phyloP scores from a whole-genome alignment of 2,888 invertebrate genomes.

The Stramonita haemastoma region DNA sequence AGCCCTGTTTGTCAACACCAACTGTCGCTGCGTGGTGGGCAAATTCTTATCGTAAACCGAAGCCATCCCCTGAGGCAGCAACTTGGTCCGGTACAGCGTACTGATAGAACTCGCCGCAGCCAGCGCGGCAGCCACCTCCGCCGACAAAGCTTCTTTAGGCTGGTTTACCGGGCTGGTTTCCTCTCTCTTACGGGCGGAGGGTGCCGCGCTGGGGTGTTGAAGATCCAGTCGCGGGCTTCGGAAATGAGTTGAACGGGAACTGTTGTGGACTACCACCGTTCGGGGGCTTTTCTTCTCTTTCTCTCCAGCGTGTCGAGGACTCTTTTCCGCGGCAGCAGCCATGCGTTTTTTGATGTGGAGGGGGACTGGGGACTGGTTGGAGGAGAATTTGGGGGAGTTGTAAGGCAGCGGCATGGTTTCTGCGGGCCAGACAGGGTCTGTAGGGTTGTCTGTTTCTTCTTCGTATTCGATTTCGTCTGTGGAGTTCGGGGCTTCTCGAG shows the following conservation, averaged over 20 bases:
- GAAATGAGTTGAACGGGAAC: not conserved
- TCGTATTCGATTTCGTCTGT: not conserved
- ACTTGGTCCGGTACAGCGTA: slow-evolving; percentile 11
- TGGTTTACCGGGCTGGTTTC: not conserved
- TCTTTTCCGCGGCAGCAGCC: not conserved
- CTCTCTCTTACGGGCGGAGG: not conserved
- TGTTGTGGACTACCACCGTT: not conserved
- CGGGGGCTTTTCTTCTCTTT: not conserved
- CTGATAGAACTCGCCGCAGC: not conserved
- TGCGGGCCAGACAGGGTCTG: not conserved
- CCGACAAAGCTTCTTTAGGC: not conserved
- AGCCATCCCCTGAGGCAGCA: slow-evolving; percentile 25
- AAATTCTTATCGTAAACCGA: slow-evolving; percentile 27
- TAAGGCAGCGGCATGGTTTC: not conserved
- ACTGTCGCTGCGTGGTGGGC: not conserved
- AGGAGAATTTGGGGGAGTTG: slow-evolving; percentile 6
- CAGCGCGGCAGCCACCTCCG: slow-evolving; percentile 20
- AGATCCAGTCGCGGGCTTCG: not conserved
- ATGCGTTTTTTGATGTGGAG: slow-evolving; percentile 30
- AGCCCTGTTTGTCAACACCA: not conserved
- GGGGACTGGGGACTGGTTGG: not conserved
- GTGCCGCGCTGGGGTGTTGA: not conserved
- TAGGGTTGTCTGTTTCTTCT: not conserved
- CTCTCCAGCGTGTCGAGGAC: not conserved
- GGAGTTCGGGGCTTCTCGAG: not conserved